Conservation (phyloP, 2,797 vertebrate genomes). For the Sciurus carolinensis region DNA sequence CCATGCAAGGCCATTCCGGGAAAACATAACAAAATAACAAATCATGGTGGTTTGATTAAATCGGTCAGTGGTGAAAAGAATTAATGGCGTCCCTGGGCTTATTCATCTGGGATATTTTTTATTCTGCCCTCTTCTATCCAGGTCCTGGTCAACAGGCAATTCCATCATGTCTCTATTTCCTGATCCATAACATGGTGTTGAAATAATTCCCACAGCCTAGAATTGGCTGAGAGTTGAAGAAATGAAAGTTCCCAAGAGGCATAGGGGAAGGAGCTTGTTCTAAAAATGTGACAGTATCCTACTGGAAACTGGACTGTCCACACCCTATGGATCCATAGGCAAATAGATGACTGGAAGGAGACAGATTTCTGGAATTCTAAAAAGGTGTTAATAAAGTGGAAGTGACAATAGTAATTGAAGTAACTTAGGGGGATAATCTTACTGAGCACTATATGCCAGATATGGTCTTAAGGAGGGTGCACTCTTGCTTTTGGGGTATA, state of each 20-base stretch:
- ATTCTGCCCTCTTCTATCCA: neutral
- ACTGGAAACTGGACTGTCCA: neutral
- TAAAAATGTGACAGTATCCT: accelerated
- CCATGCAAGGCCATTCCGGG: neutral
- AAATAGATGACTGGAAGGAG: neutral
- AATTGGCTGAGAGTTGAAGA: neutral
- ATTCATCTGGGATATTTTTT: neutral
- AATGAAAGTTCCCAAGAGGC: too few relatives aligned
- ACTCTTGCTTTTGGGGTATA: neutral
- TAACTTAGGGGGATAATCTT: too few relatives aligned
- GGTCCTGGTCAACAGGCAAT: neutral
- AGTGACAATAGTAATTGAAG: neutral
- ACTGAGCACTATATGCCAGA: too few relatives aligned
- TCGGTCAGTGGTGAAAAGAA: neutral
- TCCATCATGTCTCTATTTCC: neutral
- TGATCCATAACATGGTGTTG: neutral
- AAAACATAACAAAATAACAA: neutral
- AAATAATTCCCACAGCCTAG: neutral
- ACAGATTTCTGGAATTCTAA: neutral
- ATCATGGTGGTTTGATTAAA: neutral
- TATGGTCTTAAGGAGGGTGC: accelerated
- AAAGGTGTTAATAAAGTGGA: neutral
- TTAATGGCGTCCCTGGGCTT: neutral
- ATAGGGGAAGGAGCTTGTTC: neutral
- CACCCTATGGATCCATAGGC: neutral